phyloP scores from a whole-genome alignment of 2,797 vertebrate species.

The Rhynchonycteris naso region DNA sequence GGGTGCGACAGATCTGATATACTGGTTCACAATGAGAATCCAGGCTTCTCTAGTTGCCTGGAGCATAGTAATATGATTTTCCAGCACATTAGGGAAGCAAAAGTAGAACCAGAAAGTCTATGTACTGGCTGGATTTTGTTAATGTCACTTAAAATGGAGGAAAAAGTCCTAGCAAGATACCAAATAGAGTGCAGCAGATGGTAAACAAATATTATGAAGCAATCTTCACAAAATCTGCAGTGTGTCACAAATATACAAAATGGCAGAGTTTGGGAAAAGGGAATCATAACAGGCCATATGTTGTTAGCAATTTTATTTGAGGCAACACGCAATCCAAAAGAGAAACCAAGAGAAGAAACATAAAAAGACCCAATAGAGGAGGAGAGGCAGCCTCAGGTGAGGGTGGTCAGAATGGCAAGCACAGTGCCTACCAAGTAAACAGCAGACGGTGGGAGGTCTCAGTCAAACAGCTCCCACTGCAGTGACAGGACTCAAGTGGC shows the following conservation, averaged over 20 bases:
- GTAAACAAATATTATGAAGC: slow-evolving; percentile 87
- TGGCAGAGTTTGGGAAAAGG: slow-evolving; percentile 82
- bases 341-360: slow-evolving; percentile 70
- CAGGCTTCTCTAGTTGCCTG: slow-evolving; percentile 81
- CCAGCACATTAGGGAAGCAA: slow-evolving; percentile 85
- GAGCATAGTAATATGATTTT: slow-evolving; percentile 83
- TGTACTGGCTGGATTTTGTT: slow-evolving; percentile 84
- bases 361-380: slow-evolving; percentile 74
- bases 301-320: slow-evolving; percentile 76
- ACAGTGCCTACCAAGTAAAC: slow-evolving; percentile 38
- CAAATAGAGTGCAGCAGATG: slow-evolving; percentile 86
- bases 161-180: slow-evolving; percentile 84
- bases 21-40: slow-evolving; percentile 71
- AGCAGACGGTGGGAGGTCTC: neutral
- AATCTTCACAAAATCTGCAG: slow-evolving; percentile 85
- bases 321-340: slow-evolving; percentile 62
- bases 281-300: slow-evolving; percentile 85
- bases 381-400: slow-evolving; percentile 78
- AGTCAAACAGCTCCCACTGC: neutral
- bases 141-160: slow-evolving; percentile 86
- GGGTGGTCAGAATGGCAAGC: slow-evolving; percentile 27
- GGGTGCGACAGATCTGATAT: slow-evolving; percentile 6
- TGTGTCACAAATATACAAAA: slow-evolving; percentile 83
- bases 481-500: neutral
- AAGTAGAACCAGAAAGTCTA: slow-evolving; percentile 83